Conservation (phyloP, 2,888 invertebrate genomes). For the Pseudolycoriella hygida region DNA sequence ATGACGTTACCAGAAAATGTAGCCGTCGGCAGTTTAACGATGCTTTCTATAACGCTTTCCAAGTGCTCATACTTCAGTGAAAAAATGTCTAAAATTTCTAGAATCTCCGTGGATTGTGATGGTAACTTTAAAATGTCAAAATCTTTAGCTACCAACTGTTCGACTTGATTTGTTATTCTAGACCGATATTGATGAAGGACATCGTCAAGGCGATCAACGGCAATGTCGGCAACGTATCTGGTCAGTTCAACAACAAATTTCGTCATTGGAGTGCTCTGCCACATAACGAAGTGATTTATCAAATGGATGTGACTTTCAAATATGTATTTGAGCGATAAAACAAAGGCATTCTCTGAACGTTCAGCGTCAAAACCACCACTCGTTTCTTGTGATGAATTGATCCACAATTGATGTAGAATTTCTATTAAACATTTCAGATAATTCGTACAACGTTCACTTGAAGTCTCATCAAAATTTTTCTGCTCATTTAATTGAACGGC, state of each 20-base stretch:
- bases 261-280: conserved; percentile 1
- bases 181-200: conserved; percentile 19
- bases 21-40: not conserved
- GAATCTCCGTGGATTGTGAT: conserved; percentile 12
- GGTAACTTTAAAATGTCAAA: not conserved
- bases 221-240: conserved; percentile 14
- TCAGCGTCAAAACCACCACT: conserved; percentile 1
- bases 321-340: conserved; percentile 21
- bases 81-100: conserved; percentile 19
- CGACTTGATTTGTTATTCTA: conserved; percentile 21
- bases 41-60: conserved; percentile 16
- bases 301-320: conserved; percentile 19
- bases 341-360: not conserved
- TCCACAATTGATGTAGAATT: conserved; percentile 11
- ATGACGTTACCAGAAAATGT: no score
- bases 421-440: conserved; percentile 1
- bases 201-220: conserved; percentile 13
- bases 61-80: conserved; percentile 23
- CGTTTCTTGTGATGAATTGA: not conserved
- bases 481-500: not conserved
- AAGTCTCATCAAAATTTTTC: conserved; percentile 10
- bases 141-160: conserved; percentile 13
- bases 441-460: not conserved
- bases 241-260: conserved; percentile 18
- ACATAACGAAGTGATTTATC: conserved; percentile 16